Conservation (phyloP, 1,140 invertebrate genomes). For the Psilanteris sp. region DNA sequence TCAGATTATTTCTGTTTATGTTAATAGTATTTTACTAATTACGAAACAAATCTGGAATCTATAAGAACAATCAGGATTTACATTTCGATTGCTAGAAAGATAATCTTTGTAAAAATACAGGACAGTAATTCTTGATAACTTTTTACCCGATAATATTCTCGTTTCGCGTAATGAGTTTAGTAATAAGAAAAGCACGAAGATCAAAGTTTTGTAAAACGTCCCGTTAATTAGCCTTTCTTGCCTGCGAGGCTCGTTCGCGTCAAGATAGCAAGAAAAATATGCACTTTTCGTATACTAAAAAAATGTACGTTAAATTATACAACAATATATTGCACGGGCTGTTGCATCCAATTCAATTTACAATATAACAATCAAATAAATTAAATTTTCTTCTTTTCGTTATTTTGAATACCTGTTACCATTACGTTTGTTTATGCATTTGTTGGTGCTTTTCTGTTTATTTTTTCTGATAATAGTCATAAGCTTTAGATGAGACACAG, state of each 20-base stretch:
- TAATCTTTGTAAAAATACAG: conserved; percentile 5
- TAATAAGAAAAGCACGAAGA: conserved; percentile 58
- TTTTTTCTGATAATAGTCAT: no score
- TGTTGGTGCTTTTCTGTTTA: no score
- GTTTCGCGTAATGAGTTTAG: conserved; percentile 57
- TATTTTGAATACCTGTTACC: no score
- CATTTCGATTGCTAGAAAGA: conserved; percentile 1
- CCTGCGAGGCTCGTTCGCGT: conserved; percentile 41
- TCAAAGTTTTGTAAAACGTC: conserved; percentile 61
- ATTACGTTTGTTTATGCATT: no score
- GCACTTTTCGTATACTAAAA: conserved; percentile 22
- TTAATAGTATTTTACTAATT: no score
- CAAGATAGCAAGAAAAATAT: conserved; percentile 49
- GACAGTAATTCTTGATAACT: conserved; percentile 39
- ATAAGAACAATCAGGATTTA: conserved; percentile 26
- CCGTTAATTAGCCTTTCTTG: conserved; percentile 62
- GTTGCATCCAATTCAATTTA: conserved; percentile 30
- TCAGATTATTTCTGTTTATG: no score
- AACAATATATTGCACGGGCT: conserved; percentile 22
- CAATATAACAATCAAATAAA: no score
- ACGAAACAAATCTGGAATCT: no score
- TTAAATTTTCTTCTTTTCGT: no score
- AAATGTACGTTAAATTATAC: conserved; percentile 45
- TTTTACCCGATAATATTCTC: conserved; percentile 55
- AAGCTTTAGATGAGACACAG: no score